phyloP scores from a whole-genome alignment of 2,113 vertebrate genomes.

The Apteryx mantelli region DNA sequence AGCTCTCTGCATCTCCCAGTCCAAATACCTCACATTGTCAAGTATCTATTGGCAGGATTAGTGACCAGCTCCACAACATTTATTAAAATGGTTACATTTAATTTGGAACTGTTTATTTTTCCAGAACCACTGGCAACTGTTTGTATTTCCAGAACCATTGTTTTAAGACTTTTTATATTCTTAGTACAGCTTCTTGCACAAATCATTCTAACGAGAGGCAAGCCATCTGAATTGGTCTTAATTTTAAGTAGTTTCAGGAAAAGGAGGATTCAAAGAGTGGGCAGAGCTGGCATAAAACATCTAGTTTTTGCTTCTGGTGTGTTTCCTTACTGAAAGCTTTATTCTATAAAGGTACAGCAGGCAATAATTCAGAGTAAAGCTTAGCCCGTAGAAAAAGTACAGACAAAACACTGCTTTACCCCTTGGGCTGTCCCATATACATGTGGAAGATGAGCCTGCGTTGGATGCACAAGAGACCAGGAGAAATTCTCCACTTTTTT shows the following conservation, averaged over 20 bases:
- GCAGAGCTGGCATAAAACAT: not conserved
- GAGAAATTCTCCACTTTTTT: not conserved
- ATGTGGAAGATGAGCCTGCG: not conserved
- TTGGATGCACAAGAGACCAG: not conserved
- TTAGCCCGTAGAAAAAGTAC: not conserved
- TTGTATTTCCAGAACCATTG: not conserved
- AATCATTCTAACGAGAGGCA: not conserved
- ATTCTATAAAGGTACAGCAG: not conserved
- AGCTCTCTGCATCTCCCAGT: not conserved
- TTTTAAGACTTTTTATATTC: not conserved
- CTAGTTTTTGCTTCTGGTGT: not conserved
- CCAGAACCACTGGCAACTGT: not conserved
- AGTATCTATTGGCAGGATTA: not conserved
- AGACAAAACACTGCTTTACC: not conserved
- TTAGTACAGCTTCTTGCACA: not conserved
- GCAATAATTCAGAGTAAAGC: not conserved
- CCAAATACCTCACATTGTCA: rapidly evolving
- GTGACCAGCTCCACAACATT: rapidly evolving
- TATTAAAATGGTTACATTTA: not conserved
- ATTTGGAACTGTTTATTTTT: not conserved
- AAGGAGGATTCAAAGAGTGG: not conserved
- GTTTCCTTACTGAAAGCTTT: not conserved
- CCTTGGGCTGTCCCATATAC: no score
- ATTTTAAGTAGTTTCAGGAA: not conserved
- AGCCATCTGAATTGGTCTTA: not conserved